These are phyloP conservation scores for Cenopis cana DNA, from an alignment of 2,888 invertebrate species.

Conservation along the genomic window DNA sequence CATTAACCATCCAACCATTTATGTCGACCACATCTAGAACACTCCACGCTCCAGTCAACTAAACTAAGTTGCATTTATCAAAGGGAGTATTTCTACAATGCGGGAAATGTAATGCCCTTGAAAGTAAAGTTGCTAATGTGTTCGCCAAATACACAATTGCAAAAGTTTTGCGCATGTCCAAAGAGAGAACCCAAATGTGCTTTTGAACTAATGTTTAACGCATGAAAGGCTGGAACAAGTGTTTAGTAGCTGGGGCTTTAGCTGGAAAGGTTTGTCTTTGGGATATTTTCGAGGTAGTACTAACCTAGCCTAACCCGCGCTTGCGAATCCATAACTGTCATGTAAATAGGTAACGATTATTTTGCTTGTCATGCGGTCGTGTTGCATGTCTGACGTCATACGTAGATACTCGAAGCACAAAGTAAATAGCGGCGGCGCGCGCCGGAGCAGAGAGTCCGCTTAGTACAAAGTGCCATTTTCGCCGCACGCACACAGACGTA, in stretches of 20 bases:
- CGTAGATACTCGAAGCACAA: not conserved
- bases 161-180: conserved; percentile 26
- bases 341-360: not conserved
- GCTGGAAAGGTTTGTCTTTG: not conserved
- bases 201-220: conserved; percentile 19
- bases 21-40: conserved; percentile 19
- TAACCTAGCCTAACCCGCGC: conserved; percentile 20
- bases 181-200: conserved; percentile 17
- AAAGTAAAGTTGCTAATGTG: conserved; percentile 35
- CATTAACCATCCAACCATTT: conserved; percentile 7
- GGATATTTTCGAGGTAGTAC: not conserved
- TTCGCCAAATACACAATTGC: conserved; percentile 24
- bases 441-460: too few species aligned
- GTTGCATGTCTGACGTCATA: not conserved
- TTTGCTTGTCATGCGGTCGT: not conserved
- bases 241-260: not conserved
- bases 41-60: conserved; percentile 12
- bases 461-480: too few species aligned
- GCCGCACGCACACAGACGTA: too few species aligned
- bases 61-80: conserved; percentile 37
- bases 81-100: conserved; percentile 24
- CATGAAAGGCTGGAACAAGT: conserved; percentile 14
- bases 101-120: conserved; percentile 31
- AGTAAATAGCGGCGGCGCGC: too few species aligned
- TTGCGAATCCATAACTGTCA: not conserved